Percentiles rank a stretch among this genome's conserved stretches.
These are phyloP conservation scores for Musca vetustissima DNA, from an alignment of 1,140 invertebrate genomes.

Conservation along the genomic window DNA sequence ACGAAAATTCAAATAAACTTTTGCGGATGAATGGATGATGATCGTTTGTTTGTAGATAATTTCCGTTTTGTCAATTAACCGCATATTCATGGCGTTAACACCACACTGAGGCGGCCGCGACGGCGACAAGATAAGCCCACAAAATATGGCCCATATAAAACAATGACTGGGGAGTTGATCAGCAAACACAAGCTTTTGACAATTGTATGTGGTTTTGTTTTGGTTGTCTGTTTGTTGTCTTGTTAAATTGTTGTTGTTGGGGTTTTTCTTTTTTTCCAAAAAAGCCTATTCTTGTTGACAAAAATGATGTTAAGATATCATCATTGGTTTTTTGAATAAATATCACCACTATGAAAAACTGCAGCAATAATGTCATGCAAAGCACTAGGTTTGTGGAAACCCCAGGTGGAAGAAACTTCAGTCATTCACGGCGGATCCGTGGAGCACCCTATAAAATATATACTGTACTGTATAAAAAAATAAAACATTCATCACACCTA, in stretches of 20 bases:
- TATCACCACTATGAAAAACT: background rate
- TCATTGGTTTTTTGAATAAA: background rate
- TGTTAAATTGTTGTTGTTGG: too few species aligned
- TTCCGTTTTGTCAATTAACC: conserved; percentile 25
- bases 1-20: background rate
- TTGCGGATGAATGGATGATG: background rate
- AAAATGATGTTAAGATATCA: conserved; percentile 21
- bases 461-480: too few species aligned
- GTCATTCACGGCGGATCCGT: too few species aligned
- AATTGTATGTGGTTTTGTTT: background rate
- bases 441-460: too few species aligned
- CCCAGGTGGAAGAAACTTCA: too few species aligned
- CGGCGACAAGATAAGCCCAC: background rate
- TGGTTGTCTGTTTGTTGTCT: background rate
- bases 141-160: conserved; percentile 4
- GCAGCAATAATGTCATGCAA: background rate
- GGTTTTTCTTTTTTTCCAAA: too few species aligned
- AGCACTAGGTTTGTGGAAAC: too few species aligned
- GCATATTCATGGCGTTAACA: conserved; percentile 4
- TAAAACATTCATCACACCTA: too few species aligned
- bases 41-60: conserved; percentile 11
- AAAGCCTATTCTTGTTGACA: too few species aligned
- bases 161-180: background rate
- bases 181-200: background rate
- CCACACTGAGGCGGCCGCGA: too few species aligned